phyloP scores from a whole-genome alignment of 2,888 invertebrate species.

The Tachystola acroxantha region DNA sequence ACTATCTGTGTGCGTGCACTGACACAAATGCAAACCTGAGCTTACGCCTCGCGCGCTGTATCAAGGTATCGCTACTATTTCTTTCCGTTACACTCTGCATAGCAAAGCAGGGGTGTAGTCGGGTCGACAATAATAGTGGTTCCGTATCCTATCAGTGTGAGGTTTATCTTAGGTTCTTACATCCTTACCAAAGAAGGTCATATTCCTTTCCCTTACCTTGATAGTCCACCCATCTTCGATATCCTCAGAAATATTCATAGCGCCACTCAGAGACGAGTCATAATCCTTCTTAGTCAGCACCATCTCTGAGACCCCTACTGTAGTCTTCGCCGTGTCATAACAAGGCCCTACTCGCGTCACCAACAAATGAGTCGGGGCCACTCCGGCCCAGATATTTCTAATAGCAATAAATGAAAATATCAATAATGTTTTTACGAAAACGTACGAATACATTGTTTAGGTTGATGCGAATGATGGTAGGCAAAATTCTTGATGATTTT shows the following conservation, averaged over 20 bases:
- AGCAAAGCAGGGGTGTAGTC: too few species aligned
- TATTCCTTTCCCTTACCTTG: constrained; percentile 32
- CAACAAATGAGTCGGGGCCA: constrained; percentile 37
- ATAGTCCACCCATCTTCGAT: constrained; percentile 43
- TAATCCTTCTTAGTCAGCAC: constrained; percentile 31
- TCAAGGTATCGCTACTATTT: too few species aligned
- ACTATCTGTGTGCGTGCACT: too few species aligned
- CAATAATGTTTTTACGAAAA: background rate
- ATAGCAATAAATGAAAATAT: background rate
- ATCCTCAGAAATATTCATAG: constrained; percentile 35
- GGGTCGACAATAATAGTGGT: too few species aligned
- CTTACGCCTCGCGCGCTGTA: too few species aligned
- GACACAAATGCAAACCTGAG: too few species aligned
- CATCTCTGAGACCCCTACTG: constrained; percentile 33
- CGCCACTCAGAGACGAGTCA: constrained; percentile 35
- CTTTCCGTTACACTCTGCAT: too few species aligned
- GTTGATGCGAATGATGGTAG: background rate
- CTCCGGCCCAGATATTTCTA: background rate
- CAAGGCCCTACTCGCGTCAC: constrained; percentile 40
- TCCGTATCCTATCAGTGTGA: too few species aligned
- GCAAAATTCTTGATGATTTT: constrained; percentile 14
- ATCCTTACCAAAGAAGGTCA: too few species aligned
- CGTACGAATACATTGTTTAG: too few species aligned
- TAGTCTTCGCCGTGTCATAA: constrained; percentile 7
- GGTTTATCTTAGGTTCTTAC: too few species aligned